Conservation (phyloP, 2,113 vertebrate species). For the Pseudopodoces humilis region DNA sequence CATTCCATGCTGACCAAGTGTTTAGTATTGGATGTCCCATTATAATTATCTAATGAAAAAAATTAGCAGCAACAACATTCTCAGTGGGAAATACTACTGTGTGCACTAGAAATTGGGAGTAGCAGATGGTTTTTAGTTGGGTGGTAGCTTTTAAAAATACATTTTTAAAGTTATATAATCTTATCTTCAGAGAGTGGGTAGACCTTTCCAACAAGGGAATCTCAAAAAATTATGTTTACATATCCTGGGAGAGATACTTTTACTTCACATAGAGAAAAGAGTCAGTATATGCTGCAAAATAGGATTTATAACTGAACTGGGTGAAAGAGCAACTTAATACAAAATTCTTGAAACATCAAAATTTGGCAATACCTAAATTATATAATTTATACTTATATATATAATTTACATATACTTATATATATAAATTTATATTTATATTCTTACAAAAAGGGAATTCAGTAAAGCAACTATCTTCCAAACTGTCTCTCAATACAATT, state of each 20-base stretch:
- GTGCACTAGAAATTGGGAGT: not conserved
- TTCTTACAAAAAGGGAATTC: not conserved
- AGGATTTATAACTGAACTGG: not conserved
- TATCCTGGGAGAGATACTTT: not conserved
- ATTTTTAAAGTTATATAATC: slow-evolving; percentile 9
- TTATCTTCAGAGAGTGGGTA: not conserved
- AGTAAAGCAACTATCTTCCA: not conserved
- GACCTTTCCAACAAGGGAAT: not conserved
- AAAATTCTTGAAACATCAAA: not conserved
- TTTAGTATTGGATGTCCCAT: not conserved
- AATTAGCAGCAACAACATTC: not conserved
- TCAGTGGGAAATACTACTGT: not conserved
- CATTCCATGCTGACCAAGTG: not conserved
- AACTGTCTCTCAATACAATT: not conserved
- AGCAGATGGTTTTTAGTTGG: not conserved
- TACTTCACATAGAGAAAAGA: not conserved
- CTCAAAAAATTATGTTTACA: not conserved
- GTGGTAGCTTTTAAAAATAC: not conserved
- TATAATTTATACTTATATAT: too few relatives aligned
- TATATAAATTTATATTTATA: not conserved
- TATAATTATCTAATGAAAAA: not conserved
- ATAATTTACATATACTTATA: too few relatives aligned
- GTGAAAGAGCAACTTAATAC: not conserved
- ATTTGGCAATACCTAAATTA: not conserved
- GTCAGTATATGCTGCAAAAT: not conserved